A percentile compares a stretch with the other conserved stretches of the same genome.
Evolutionary conservation across 2,797 vertebrate genomes (phyloP).

Genomic region (Cirrhinus molitorella): DNA sequence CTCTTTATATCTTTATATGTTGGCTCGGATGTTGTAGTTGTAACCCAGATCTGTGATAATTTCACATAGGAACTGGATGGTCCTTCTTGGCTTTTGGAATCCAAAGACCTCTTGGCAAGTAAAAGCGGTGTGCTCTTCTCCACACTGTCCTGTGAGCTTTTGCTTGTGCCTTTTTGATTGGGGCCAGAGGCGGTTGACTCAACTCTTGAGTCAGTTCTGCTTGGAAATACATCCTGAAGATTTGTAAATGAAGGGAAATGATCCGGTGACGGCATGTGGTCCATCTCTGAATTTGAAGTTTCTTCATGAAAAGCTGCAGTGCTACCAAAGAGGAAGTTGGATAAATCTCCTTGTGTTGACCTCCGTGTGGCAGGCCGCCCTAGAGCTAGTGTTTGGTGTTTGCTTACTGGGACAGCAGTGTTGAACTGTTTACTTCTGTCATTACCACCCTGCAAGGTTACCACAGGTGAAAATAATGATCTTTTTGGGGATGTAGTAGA

Average conservation of each 20-base stretch:
- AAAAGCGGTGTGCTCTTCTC: constrained; percentile 46
- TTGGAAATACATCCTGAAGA: constrained; percentile 13
- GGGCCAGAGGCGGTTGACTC: constrained; percentile 5
- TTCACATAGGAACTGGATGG: constrained; percentile 14
- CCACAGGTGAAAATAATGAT: neutral
- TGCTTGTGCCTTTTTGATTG: constrained; percentile 14
- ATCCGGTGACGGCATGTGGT: neutral
- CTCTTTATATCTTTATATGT: constrained; percentile 18
- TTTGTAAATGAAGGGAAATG: constrained; percentile 11
- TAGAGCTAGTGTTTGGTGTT: neutral
- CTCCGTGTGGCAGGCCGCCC: neutral
- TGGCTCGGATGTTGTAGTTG: constrained; percentile 24
- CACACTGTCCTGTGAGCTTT: neutral
- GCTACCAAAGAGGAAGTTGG: neutral
- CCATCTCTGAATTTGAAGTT: neutral
- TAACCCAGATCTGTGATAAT: constrained; percentile 1
- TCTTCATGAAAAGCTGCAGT: constrained; percentile 16
- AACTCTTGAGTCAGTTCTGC: constrained; percentile 12
- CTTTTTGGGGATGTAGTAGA: constrained; percentile 23
- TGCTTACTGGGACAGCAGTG: neutral
- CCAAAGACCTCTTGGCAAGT: constrained; percentile 60
- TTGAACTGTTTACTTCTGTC: constrained; percentile 25
- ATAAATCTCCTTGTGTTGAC: constrained; percentile 17
- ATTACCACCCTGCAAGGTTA: neutral
- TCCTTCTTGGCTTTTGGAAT: constrained; percentile 32